phyloP scores from a whole-genome alignment of 1,140 invertebrate species.

The Phthorimaea operculella region DNA sequence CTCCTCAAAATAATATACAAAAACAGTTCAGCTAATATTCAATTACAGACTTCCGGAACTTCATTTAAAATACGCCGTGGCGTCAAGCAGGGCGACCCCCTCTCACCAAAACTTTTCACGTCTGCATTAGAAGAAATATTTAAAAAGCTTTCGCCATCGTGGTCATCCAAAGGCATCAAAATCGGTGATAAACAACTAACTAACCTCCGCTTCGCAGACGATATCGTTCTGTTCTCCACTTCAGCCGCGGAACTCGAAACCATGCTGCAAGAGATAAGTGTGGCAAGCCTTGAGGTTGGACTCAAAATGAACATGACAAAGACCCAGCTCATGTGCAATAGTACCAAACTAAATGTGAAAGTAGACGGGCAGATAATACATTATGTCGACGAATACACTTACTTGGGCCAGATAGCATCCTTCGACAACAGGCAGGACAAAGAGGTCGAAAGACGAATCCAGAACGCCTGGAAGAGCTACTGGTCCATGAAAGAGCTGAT shows the following conservation, averaged over 20 bases:
- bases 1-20: background rate
- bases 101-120: conserved; percentile 7
- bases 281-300: conserved; percentile 4
- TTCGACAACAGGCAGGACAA: background rate
- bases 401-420: conserved; percentile 7
- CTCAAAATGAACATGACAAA: conserved; percentile 7
- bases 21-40: background rate
- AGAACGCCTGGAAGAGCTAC: conserved; percentile 2
- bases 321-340: conserved; percentile 7
- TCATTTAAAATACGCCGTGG: background rate
- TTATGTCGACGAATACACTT: conserved; percentile 6
- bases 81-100: conserved; percentile 1
- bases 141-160: background rate
- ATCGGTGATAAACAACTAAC: background rate
- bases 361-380: conserved; percentile 2
- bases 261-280: conserved; percentile 4
- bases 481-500: conserved; percentile 2
- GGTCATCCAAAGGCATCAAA: background rate
- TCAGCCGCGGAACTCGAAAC: conserved; percentile 1
- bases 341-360: background rate
- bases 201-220: conserved; percentile 8
- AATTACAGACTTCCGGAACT: background rate
- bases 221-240: conserved; percentile 2
- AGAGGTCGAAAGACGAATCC: background rate
- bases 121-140: conserved; percentile 4